Conservation (phyloP, 2,888 invertebrate species). For the Achlya flavicornis region DNA sequence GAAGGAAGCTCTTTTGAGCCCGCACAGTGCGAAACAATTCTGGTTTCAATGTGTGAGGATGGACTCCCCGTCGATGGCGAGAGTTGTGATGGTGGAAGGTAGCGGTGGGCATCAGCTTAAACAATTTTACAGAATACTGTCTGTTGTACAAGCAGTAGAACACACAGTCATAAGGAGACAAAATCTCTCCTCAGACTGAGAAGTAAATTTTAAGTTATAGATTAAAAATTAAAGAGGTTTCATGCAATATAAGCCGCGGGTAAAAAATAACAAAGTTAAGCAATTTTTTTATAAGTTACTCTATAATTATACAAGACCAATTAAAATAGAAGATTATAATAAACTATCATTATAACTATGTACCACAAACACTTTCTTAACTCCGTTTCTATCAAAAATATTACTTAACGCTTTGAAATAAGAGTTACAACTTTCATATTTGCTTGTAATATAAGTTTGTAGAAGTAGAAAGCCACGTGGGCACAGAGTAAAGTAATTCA, state of each 20-base stretch:
- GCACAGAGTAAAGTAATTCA: constrained; percentile 30
- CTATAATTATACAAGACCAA: neutral
- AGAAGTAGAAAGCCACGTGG: constrained; percentile 43
- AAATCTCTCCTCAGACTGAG: too few relatives aligned
- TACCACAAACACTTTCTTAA: neutral
- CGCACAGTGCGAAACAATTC: too few relatives aligned
- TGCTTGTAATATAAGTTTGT: constrained; percentile 13
- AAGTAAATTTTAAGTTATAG: too few relatives aligned
- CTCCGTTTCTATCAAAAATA: neutral
- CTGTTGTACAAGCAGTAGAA: too few relatives aligned
- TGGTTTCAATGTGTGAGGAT: too few relatives aligned
- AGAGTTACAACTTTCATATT: neutral
- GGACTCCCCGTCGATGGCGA: too few relatives aligned
- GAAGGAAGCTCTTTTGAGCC: too few relatives aligned
- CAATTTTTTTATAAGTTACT: constrained; percentile 1
- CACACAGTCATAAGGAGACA: too few relatives aligned
- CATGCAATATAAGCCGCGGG: neutral
- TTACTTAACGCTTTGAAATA: neutral
- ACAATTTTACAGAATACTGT: too few relatives aligned
- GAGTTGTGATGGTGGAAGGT: too few relatives aligned
- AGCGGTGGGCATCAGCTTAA: too few relatives aligned
- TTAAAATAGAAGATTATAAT: neutral
- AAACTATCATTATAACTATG: constrained; percentile 5
- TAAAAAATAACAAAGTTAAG: neutral
- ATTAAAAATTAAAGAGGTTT: neutral